phyloP scores from a whole-genome alignment of 1,140 invertebrate genomes.

The Mactra quadrangularis region DNA sequence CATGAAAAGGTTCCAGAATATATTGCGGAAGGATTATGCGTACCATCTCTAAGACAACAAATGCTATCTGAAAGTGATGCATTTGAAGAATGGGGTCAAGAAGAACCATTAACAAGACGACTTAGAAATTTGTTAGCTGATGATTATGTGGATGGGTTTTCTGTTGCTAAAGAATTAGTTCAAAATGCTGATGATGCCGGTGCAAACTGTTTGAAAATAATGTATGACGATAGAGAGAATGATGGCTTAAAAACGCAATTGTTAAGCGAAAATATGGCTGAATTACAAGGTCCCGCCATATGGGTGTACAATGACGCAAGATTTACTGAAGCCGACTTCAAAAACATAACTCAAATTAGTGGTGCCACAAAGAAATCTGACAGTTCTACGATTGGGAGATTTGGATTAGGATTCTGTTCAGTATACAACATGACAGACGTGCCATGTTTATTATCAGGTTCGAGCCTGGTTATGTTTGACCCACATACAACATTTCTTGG shows the following conservation, averaged over 20 bases:
- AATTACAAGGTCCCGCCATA: constrained; percentile 78
- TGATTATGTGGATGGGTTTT: constrained; percentile 76
- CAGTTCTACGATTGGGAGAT: constrained; percentile 76
- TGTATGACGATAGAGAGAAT: constrained; percentile 80
- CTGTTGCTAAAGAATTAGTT: constrained; percentile 79
- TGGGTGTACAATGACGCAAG: constrained; percentile 78
- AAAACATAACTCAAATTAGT: constrained; percentile 75
- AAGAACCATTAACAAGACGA: constrained; percentile 72
- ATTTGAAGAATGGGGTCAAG: constrained; percentile 69
- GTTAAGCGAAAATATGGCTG: constrained; percentile 74
- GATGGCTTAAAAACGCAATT: constrained; percentile 66
- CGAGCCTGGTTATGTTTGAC: constrained; percentile 80
- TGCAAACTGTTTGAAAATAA: constrained; percentile 83
- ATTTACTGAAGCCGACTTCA: constrained; percentile 77
- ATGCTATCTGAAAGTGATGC: constrained; percentile 39
- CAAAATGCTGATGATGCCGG: constrained; percentile 83
- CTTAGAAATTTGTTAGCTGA: constrained; percentile 68
- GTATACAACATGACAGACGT: constrained; percentile 82
- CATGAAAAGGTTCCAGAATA: constrained; percentile 24
- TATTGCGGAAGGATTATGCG: constrained; percentile 29
- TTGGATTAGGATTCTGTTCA: constrained; percentile 81
- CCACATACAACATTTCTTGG: constrained; percentile 78
- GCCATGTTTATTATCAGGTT: constrained; percentile 78
- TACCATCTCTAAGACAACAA: constrained; percentile 56
- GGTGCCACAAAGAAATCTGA: constrained; percentile 77